Percentiles rank a stretch among this genome's conserved stretches.
Conservation (phyloP, 2,888 invertebrate species). For the Artemia sinica region DNA sequence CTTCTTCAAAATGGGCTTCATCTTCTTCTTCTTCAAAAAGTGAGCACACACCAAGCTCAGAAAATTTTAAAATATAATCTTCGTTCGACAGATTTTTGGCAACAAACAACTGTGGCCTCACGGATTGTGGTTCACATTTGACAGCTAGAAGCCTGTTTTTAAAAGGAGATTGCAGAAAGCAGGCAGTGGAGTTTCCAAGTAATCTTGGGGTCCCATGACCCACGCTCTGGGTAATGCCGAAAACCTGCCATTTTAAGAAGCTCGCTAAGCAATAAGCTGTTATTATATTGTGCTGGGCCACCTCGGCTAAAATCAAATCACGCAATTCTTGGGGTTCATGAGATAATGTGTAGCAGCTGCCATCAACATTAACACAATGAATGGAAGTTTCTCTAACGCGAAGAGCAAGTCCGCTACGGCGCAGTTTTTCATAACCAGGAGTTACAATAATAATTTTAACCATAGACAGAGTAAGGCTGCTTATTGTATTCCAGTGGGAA, state of each 20-base stretch:
- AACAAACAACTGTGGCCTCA: constrained; percentile 53
- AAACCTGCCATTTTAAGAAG: constrained; percentile 86
- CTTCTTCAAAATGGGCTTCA: constrained; percentile 64
- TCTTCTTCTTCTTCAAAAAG: constrained; percentile 45
- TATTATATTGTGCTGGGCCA: constrained; percentile 77
- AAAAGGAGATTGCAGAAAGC: constrained; percentile 72
- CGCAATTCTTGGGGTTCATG: constrained; percentile 84
- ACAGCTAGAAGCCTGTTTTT: constrained; percentile 69
- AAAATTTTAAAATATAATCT: constrained; percentile 62
- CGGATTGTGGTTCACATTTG: constrained; percentile 69
- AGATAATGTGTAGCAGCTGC: constrained; percentile 72
- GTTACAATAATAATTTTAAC: constrained; percentile 85
- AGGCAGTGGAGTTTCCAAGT: constrained; percentile 77
- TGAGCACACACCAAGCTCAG: constrained; percentile 75
- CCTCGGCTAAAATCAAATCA: constrained; percentile 79
- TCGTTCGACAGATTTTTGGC: constrained; percentile 78
- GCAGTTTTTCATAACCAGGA: constrained; percentile 45
- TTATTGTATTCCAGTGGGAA: constrained; percentile 87
- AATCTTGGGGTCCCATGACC: constrained; percentile 80
- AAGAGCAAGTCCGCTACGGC: constrained; percentile 58
- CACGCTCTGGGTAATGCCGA: constrained; percentile 64
- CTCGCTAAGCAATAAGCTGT: constrained; percentile 77
- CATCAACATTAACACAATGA: constrained; percentile 81
- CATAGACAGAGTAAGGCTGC: constrained; percentile 82
- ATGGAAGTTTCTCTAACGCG: constrained; percentile 81